Percentiles rank a stretch among this genome's conserved stretches.
Conservation (phyloP, 2,797 vertebrate species). For the Labroides dimidiatus region DNA sequence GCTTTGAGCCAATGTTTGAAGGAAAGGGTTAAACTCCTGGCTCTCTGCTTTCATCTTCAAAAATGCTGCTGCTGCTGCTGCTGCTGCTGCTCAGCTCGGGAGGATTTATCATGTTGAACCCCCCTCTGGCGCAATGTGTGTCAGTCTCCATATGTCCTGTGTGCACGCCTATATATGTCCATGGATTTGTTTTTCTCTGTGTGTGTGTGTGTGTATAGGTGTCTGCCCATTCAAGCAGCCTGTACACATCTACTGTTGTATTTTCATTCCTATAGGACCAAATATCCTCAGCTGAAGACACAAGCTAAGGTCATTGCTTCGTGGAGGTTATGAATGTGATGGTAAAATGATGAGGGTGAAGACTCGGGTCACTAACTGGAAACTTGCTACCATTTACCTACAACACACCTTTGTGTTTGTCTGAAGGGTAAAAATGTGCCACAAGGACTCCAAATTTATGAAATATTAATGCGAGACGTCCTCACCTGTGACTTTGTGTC, state of each 20-base stretch:
- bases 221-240: background rate
- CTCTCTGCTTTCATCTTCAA: slow-evolving; percentile 61
- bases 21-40: slow-evolving; percentile 60
- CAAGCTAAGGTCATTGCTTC: background rate
- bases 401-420: background rate
- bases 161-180: background rate
- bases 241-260: background rate
- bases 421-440: background rate
- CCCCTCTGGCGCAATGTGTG: slow-evolving; percentile 32
- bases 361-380: background rate
- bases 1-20: slow-evolving; percentile 38
- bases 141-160: slow-evolving; percentile 35
- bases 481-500: background rate
- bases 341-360: background rate
- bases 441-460: background rate
- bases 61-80: slow-evolving; percentile 62
- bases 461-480: background rate
- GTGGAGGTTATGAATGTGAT: background rate
- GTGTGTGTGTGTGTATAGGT: background rate
- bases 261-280: background rate
- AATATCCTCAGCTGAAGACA: background rate
- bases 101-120: slow-evolving; percentile 56
- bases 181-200: background rate
- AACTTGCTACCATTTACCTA: background rate
- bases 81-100: slow-evolving; percentile 52